Evolutionary conservation across 2,797 vertebrate genomes (phyloP).

Genomic region (Platyrinchus mystaceus): DNA sequence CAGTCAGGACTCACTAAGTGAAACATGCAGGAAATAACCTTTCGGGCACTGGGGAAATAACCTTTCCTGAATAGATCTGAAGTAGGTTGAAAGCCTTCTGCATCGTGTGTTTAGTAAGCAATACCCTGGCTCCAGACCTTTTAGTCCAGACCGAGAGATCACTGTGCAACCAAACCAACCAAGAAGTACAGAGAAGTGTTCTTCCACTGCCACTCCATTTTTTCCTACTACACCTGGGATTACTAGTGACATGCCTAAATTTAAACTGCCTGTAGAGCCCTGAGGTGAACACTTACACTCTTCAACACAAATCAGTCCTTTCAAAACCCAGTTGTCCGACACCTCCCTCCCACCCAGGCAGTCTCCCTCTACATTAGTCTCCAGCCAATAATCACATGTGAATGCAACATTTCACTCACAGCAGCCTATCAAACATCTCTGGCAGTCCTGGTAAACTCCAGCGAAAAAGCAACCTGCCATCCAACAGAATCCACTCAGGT

Average conservation of each 20-base stretch:
- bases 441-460: not conserved
- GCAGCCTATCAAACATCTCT: not conserved
- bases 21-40: not conserved
- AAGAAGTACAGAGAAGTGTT: not conserved
- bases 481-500: not conserved
- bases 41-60: not conserved
- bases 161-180: rapidly evolving
- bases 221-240: not conserved
- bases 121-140: not conserved
- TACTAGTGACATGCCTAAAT: not conserved
- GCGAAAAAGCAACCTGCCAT: not conserved
- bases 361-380: not conserved
- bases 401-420: not conserved
- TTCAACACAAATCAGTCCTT: not conserved
- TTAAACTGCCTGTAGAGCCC: not conserved
- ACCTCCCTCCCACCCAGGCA: not conserved
- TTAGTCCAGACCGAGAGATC: not conserved
- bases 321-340: not conserved
- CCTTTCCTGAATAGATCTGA: not conserved
- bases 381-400: not conserved
- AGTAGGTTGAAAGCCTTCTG: not conserved
- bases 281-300: not conserved
- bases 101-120: not conserved
- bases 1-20: not conserved
- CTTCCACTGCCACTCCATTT: not conserved